Conservation (phyloP, 2,888 invertebrate species). For the Conchocele bisecta region DNA sequence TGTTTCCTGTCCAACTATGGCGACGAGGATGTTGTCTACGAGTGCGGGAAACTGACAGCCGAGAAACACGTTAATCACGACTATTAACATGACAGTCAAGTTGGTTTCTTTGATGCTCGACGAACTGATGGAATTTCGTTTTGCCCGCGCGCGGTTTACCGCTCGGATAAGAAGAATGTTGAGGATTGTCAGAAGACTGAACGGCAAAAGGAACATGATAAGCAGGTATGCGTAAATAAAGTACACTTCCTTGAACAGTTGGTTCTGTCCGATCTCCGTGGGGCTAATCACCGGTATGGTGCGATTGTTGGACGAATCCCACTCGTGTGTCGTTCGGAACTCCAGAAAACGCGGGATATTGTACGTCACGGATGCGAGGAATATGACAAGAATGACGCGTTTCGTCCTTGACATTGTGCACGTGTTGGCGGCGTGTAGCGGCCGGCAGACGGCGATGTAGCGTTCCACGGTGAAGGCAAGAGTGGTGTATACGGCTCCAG, state of each 20-base stretch:
- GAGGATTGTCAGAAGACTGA: constrained; percentile 75
- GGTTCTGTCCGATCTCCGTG: constrained; percentile 74
- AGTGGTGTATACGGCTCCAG: constrained; percentile 95
- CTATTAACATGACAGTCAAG: constrained; percentile 96
- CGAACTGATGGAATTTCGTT: constrained; percentile 67
- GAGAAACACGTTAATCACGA: constrained; percentile 97
- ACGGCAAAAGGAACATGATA: constrained; percentile 80
- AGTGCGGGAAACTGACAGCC: constrained; percentile 88
- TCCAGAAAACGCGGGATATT: constrained; percentile 88
- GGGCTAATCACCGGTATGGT: constrained; percentile 58
- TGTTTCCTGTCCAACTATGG: constrained; percentile 63
- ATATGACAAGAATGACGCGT: constrained; percentile 91
- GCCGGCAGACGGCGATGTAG: constrained; percentile 91
- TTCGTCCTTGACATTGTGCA: constrained; percentile 95
- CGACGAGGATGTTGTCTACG: constrained; percentile 78
- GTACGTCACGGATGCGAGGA: constrained; percentile 92
- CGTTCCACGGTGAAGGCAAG: constrained; percentile 90
- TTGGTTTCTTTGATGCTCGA: constrained; percentile 90
- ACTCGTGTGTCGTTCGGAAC: constrained; percentile 73
- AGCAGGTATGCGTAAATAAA: constrained; percentile 78
- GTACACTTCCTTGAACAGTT: constrained; percentile 75
- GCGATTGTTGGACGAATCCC: constrained; percentile 54
- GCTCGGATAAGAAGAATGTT: constrained; percentile 79
- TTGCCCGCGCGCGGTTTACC: constrained; percentile 70
- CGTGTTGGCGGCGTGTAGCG: constrained; percentile 92